These are phyloP conservation scores for Dryoscopus gambensis DNA, from an alignment of 2,113 vertebrate genomes.

Conservation along the genomic window DNA sequence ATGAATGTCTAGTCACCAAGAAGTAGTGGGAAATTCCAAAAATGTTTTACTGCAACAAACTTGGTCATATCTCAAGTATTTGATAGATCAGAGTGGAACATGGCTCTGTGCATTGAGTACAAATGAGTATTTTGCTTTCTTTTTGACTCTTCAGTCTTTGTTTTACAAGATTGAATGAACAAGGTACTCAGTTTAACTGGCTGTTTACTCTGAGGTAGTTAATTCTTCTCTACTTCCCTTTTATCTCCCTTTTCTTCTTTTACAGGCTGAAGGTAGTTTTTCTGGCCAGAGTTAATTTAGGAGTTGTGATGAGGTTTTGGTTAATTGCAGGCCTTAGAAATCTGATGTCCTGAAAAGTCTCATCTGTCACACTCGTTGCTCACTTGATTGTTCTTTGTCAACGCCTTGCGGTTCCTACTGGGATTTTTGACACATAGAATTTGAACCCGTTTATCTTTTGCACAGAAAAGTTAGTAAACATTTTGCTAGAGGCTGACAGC, in stretches of 20 bases:
- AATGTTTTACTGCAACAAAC: not conserved
- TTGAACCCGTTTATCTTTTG: not conserved
- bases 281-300: not conserved
- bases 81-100: not conserved
- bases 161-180: not conserved
- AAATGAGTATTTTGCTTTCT: not conserved
- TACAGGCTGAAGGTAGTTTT: not conserved
- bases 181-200: not conserved
- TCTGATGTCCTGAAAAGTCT: not conserved
- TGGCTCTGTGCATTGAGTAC: not conserved
- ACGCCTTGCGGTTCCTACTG: not conserved
- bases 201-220: not conserved
- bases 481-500: not conserved
- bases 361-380: not conserved
- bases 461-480: not conserved
- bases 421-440: not conserved
- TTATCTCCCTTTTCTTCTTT: not conserved
- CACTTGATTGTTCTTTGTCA: not conserved
- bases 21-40: not conserved
- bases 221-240: not conserved
- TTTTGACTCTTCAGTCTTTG: not conserved
- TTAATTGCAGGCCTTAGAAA: not conserved
- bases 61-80: not conserved
- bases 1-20: not conserved
- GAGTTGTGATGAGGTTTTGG: not conserved